Percentiles rank a stretch among this genome's conserved stretches.
Conservation (phyloP, 2,888 invertebrate species). For the Drosophila atroscutellata region DNA sequence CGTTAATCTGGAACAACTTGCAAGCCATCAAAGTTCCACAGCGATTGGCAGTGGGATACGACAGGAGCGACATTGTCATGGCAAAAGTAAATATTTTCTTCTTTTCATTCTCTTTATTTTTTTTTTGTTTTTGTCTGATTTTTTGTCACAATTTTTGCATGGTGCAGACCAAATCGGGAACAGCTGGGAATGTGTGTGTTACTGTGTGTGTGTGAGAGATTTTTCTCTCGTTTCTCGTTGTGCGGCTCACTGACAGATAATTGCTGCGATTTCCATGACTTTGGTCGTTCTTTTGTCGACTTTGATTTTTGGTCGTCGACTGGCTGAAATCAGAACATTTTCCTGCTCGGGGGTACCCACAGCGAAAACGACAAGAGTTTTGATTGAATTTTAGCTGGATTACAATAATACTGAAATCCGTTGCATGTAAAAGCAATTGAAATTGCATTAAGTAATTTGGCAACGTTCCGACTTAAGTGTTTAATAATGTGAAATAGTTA, state of each 20-base stretch:
- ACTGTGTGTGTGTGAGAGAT: slow-evolving; percentile 31
- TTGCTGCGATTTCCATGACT: slow-evolving; percentile 74
- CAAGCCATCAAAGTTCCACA: slow-evolving; percentile 65
- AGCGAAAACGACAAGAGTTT: slow-evolving; percentile 44
- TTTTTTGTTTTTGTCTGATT: slow-evolving; percentile 45
- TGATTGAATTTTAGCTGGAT: slow-evolving; percentile 66
- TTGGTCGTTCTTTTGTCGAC: slow-evolving; percentile 44
- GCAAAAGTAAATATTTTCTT: slow-evolving; percentile 78
- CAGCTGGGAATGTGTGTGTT: slow-evolving; percentile 24
- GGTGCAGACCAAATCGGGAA: slow-evolving; percentile 32
- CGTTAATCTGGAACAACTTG: slow-evolving; percentile 59
- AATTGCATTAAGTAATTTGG: slow-evolving; percentile 42
- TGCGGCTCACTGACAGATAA: slow-evolving; percentile 55
- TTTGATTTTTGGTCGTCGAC: slow-evolving; percentile 36
- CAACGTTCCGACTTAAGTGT: slow-evolving; percentile 42
- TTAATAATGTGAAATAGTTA: slow-evolving; percentile 23
- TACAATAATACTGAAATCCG: slow-evolving; percentile 55
- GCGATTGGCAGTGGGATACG: neutral
- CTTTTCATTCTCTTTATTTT: slow-evolving; percentile 27
- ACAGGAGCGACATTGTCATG: slow-evolving; percentile 70
- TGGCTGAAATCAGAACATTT: slow-evolving; percentile 27
- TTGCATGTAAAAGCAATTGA: slow-evolving; percentile 45
- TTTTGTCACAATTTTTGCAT: slow-evolving; percentile 61
- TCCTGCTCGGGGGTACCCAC: neutral
- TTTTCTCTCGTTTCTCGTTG: slow-evolving; percentile 16